phyloP scores from a whole-genome alignment of 2,888 invertebrate species.

The Dolichopus griseipennis region DNA sequence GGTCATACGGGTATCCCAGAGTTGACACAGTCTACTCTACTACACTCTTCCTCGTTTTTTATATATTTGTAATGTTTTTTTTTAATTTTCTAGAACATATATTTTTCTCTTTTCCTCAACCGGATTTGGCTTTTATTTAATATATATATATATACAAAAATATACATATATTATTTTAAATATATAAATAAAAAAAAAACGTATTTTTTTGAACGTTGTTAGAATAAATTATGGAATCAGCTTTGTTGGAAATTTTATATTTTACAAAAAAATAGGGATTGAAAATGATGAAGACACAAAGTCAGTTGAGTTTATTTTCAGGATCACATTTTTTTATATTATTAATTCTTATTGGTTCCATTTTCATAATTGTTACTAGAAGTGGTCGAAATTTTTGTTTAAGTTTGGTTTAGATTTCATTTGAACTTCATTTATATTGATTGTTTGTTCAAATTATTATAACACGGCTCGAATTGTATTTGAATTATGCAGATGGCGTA shows the following conservation, averaged over 20 bases:
- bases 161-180: background rate
- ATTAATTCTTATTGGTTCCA: too few species aligned
- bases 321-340: background rate
- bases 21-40: too few species aligned
- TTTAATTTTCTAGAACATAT: background rate
- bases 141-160: background rate
- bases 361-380: too few species aligned
- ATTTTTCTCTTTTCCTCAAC: background rate
- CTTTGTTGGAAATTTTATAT: background rate
- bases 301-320: background rate
- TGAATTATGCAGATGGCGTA: too few species aligned
- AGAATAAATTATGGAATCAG: background rate
- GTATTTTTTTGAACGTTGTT: background rate
- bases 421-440: too few species aligned
- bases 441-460: too few species aligned
- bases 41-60: too few species aligned
- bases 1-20: too few species aligned
- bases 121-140: background rate
- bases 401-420: too few species aligned
- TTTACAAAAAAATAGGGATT: background rate
- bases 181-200: background rate
- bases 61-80: background rate
- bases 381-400: too few species aligned
- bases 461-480: too few species aligned
- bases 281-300: background rate